phyloP scores from a whole-genome alignment of 2,797 vertebrate species.

The Myiothlypis coronata region DNA sequence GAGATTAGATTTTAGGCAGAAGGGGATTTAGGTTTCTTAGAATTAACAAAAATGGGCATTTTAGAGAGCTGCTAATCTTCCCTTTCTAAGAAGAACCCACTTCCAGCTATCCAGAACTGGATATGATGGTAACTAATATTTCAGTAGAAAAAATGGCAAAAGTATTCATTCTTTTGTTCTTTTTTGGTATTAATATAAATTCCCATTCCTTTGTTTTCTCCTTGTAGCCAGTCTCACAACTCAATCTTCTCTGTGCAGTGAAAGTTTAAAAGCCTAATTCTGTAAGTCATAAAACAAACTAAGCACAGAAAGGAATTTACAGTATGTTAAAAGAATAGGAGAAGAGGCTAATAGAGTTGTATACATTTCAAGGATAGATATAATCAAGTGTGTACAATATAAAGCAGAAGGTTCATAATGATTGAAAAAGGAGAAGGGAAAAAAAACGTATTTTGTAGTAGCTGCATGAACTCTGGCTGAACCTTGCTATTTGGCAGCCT shows the following conservation, averaged over 20 bases:
- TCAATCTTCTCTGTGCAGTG: conserved; percentile 18
- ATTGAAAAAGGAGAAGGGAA: conserved; percentile 64
- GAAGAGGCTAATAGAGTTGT: conserved; percentile 80
- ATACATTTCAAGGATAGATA: conserved; percentile 80
- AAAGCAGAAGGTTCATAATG: conserved; percentile 82
- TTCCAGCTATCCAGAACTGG: background rate
- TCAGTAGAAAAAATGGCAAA: background rate
- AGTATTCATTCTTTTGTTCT: background rate
- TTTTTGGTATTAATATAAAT: background rate
- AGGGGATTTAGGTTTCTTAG: background rate
- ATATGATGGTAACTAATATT: background rate
- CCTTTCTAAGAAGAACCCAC: background rate
- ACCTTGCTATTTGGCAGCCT: conserved; percentile 84
- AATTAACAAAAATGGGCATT: background rate
- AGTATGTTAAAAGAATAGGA: conserved; percentile 70
- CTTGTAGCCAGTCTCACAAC: background rate
- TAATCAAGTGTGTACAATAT: conserved; percentile 80
- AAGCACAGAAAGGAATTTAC: conserved; percentile 68
- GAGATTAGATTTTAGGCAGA: background rate
- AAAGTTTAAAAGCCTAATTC: conserved; percentile 65
- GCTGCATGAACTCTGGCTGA: conserved; percentile 94
- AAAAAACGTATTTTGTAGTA: conserved; percentile 82
- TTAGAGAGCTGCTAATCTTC: background rate
- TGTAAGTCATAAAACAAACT: conserved; percentile 62
- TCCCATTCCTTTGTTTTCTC: conserved; percentile 7